Percentiles rank a stretch among this genome's conserved stretches.
phyloP scores from a whole-genome alignment of 2,113 vertebrate genomes.

The Onychostruthus taczanowskii region DNA sequence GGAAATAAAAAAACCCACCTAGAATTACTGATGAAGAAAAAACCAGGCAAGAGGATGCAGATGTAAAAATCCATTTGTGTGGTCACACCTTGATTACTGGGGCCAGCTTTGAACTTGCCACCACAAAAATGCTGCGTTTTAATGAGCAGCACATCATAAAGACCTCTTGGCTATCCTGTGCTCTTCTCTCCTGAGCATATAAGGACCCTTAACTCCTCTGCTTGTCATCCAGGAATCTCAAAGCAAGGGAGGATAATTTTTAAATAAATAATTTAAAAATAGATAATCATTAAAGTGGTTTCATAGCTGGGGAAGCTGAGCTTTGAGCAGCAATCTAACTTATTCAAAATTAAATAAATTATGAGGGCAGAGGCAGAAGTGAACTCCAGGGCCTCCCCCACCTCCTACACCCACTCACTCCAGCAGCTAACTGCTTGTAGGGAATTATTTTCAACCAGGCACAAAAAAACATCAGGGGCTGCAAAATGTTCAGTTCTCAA shows the following conservation, averaged over 20 bases:
- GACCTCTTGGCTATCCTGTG: accelerated
- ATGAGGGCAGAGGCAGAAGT: background rate
- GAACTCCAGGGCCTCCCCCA: background rate
- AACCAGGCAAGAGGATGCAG: background rate
- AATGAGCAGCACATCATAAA: background rate
- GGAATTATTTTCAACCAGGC: background rate
- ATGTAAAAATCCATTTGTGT: background rate
- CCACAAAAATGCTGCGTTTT: background rate
- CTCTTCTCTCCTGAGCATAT: background rate
- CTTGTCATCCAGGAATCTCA: background rate
- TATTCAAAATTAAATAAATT: background rate
- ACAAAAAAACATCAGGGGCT: background rate
- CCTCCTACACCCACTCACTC: background rate
- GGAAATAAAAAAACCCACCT: background rate
- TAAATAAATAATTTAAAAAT: background rate
- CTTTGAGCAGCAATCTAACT: background rate
- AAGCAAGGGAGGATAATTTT: background rate
- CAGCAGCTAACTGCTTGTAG: background rate
- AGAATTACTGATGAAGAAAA: background rate
- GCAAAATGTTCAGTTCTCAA: background rate
- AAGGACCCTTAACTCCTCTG: background rate
- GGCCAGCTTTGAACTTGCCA: background rate
- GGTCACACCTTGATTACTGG: background rate
- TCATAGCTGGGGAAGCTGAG: background rate
- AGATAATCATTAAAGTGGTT: background rate